phyloP scores from a whole-genome alignment of 2,888 invertebrate species.

The Xestia c-nigrum region DNA sequence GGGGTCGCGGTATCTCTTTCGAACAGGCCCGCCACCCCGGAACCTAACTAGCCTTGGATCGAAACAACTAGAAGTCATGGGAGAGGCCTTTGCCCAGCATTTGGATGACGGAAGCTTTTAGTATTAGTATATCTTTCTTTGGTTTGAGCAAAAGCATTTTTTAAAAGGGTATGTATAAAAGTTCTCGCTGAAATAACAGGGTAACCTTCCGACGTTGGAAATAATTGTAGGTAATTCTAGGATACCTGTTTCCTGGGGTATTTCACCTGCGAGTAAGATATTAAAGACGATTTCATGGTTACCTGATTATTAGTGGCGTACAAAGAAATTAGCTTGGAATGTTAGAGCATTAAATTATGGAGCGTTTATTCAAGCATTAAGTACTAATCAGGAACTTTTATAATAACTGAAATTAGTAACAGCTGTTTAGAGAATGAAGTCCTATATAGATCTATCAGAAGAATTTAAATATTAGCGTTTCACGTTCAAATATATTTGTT shows the following conservation, averaged over 20 bases:
- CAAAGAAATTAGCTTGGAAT: not conserved
- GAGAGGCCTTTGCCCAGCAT: too few relatives aligned
- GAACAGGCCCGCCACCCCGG: too few relatives aligned
- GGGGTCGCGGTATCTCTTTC: too few relatives aligned
- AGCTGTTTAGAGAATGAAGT: not conserved
- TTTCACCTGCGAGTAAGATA: not conserved
- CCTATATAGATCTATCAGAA: not conserved
- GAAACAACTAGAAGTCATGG: too few relatives aligned
- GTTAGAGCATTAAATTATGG: not conserved
- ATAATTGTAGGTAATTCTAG: constrained; percentile 22
- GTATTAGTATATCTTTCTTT: too few relatives aligned
- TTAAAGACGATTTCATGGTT: constrained; percentile 11
- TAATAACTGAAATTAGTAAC: not conserved
- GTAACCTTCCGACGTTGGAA: not conserved
- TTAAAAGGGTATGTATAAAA: not conserved
- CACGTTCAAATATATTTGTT: too few relatives aligned
- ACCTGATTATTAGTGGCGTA: not conserved
- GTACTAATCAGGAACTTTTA: not conserved
- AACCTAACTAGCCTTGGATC: too few relatives aligned
- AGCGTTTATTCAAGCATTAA: not conserved
- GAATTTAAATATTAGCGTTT: too few relatives aligned
- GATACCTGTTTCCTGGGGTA: not conserved
- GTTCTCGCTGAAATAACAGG: not conserved
- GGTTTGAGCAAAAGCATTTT: not conserved
- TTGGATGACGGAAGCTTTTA: too few relatives aligned